phyloP scores from a whole-genome alignment of 2,888 invertebrate species.

The Fabriciana adippe region DNA sequence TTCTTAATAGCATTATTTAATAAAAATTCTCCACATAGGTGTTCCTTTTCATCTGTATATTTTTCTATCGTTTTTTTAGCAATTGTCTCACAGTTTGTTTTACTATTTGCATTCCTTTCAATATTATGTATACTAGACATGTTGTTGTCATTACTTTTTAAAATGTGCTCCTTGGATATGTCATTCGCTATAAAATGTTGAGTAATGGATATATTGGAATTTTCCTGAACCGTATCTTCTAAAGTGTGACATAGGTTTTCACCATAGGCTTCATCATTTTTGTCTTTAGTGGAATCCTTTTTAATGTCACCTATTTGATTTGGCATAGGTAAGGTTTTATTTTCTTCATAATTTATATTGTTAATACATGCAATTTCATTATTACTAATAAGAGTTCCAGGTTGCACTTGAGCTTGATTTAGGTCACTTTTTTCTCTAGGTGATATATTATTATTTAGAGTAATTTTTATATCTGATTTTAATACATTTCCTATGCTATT shows the following conservation, averaged over 20 bases:
- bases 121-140: too few relatives aligned
- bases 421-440: too few relatives aligned
- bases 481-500: background rate
- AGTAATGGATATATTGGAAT: background rate
- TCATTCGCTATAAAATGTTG: constrained; percentile 11
- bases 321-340: background rate
- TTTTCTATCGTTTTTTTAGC: background rate
- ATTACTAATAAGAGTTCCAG: background rate
- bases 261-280: background rate
- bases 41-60: background rate
- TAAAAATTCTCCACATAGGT: background rate
- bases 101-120: too few relatives aligned
- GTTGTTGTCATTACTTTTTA: background rate
- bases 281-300: constrained; percentile 3
- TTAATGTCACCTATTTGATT: background rate
- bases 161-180: constrained; percentile 7
- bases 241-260: background rate
- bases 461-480: background rate
- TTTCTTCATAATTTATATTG: background rate
- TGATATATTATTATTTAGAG: background rate
- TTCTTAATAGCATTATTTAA: background rate
- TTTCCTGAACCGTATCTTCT: background rate
- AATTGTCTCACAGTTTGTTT: background rate
- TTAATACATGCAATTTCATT: background rate
- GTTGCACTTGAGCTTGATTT: background rate